Evolutionary conservation across 2,113 vertebrate genomes (phyloP).

Genomic region (human (Homo sapiens)): GRCh38 chr2:163644001-163644500

Average conservation of each 20-base stretch:
- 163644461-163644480: neutral
- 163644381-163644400: neutral
- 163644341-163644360: neutral
- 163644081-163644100: neutral
- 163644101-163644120: neutral
- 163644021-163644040: neutral
- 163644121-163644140: neutral
- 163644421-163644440: neutral
- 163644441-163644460: neutral
- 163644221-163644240: neutral
- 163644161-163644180: neutral
- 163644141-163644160: neutral
- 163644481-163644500: neutral
- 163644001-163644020: neutral
- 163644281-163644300: neutral
- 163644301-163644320: neutral
- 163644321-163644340: neutral
- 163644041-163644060: neutral
- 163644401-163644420: neutral
- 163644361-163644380: neutral
- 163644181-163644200: neutral
- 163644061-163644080: neutral
- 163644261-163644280: neutral
- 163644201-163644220: neutral
- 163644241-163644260: neutral